Base-by-base conservation (phyloP, 2,113 vertebrate species). In the Rhipidura dahli region DNA sequence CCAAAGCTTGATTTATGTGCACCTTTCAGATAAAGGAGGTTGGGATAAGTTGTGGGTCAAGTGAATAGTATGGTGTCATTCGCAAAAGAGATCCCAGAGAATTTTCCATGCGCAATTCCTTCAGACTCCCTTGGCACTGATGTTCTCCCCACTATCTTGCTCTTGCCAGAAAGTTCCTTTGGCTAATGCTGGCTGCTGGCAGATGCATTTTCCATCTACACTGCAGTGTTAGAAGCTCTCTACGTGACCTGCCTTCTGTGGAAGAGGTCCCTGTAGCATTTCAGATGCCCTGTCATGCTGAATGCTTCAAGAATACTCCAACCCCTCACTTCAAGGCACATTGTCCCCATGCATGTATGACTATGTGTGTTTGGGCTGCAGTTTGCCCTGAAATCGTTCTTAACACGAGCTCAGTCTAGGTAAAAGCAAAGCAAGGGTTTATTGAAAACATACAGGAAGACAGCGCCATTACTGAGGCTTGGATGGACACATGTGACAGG, bases 181-280 rank as follows among this genome's bases (percentile, higher is more conserved):
- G 82, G 82, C 82, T 80, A 69, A 33, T 33, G 6, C 53, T 83
- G 66, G 50, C 66, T 94, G 59, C 82, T 93, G 71, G 83, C 82
- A 92, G 89, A 88, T 80, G 53, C 23, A 31, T 95, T 96, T 97
- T 95, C 96, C 83, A 93, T 85, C 42, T 45, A 76, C 18, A 45
- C 13, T 64, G n/a, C 37, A 45, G 40, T 42, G 57, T 79, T 91
- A 90, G 40, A 64, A 87, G n/a, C 65, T 89, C 57, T 64, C 20
- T 87, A 33, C 0, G 8, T 93, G 70, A 89, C 49, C 53, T 92
- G 45, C 35, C 31, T 24, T 57, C 11, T 39, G 40, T 65, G 45
- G 39, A 69, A 90, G 63, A 57, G 33, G 68, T 83, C 53, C 13
- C 21, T 18, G 5, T 77, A 93, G 54, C 44, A 22, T 87, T 94